phyloP scores from a whole-genome alignment of 2,888 invertebrate genomes.

The Acanthoscelides obtectus region DNA sequence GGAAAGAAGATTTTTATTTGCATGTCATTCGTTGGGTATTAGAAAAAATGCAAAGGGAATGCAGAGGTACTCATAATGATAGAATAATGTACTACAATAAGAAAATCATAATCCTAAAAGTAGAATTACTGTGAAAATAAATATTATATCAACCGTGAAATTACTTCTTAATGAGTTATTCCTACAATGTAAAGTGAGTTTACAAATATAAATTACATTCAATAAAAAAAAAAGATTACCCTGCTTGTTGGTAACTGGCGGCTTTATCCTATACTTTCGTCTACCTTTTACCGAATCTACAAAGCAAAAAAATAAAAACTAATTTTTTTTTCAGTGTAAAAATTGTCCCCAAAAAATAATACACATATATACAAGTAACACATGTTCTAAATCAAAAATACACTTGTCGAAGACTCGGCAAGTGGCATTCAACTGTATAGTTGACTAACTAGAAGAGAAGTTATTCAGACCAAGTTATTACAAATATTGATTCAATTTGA shows the following conservation, averaged over 20 bases:
- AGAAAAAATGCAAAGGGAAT: neutral
- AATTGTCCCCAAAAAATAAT: neutral
- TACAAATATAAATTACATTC: neutral
- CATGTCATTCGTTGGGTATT: neutral
- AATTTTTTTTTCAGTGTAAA: no score
- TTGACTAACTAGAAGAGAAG: no score
- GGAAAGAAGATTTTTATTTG: neutral
- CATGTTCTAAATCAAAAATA: neutral
- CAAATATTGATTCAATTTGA: no score
- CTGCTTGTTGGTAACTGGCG: constrained; percentile 52
- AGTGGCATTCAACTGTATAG: neutral
- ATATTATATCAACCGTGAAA: constrained; percentile 8
- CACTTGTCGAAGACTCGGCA: neutral
- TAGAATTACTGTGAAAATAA: constrained; percentile 3
- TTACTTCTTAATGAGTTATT: constrained; percentile 5
- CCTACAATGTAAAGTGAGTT: neutral
- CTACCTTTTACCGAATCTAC: constrained; percentile 52
- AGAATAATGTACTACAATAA: no score
- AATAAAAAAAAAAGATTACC: constrained; percentile 45
- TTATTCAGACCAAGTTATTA: no score
- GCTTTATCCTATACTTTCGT: constrained; percentile 49
- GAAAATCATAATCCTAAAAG: no score
- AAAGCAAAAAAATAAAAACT: constrained; percentile 17
- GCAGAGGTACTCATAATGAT: no score
- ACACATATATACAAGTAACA: neutral